A percentile compares a stretch with the other conserved stretches of the same genome.
phyloP scores from a whole-genome alignment of 2,888 invertebrate genomes.

The Chromoteleia sp. region DNA sequence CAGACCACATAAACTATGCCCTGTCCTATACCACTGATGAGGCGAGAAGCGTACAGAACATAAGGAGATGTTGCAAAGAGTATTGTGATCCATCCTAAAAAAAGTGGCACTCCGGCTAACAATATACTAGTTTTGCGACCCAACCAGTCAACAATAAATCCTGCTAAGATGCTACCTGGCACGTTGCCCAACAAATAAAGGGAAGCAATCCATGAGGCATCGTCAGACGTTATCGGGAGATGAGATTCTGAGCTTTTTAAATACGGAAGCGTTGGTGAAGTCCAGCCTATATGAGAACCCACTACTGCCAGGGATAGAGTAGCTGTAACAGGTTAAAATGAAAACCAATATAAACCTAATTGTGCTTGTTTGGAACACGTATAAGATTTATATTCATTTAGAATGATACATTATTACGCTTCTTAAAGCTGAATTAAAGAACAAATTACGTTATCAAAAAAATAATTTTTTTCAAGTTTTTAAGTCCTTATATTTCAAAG shows the following conservation, averaged over 20 bases:
- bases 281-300: constrained; percentile 83
- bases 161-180: constrained; percentile 86
- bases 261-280: constrained; percentile 82
- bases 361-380: not conserved
- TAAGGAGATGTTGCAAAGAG: constrained; percentile 86
- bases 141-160: constrained; percentile 86
- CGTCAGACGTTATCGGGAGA: constrained; percentile 79
- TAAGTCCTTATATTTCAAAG: no score
- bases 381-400: not conserved
- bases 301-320: constrained; percentile 80
- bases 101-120: constrained; percentile 86
- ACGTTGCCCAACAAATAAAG: constrained; percentile 87
- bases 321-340: constrained; percentile 72
- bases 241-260: constrained; percentile 79
- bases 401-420: no score
- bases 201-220: constrained; percentile 85
- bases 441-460: no score
- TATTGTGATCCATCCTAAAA: constrained; percentile 87
- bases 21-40: constrained; percentile 88
- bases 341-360: not conserved
- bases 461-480: no score
- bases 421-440: no score
- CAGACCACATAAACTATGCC: constrained; percentile 88
- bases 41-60: constrained; percentile 86
- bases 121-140: constrained; percentile 87